Base-by-base conservation (phyloP, 2,888 invertebrate genomes). In the Actias luna region DNA sequence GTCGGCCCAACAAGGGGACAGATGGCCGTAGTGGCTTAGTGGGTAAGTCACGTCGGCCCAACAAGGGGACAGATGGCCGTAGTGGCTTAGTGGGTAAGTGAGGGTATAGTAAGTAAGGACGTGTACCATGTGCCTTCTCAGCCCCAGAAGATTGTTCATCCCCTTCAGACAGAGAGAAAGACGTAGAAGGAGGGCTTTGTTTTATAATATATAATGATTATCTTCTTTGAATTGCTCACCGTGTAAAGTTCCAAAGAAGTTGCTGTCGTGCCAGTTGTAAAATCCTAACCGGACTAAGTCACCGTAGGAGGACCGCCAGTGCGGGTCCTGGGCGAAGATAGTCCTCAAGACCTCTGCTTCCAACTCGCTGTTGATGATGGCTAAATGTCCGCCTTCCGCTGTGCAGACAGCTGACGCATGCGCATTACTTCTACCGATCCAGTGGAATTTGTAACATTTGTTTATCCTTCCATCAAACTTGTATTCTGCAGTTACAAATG, bases 361-460 rank as follows among this genome's bases (percentile, higher is more conserved):
- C 12, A 12, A 3, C 25, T 81, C 80, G 67, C 81, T 81, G 61
- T 50, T 50, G 46, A 50, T 50, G 46, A 50, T 50, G 5, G 46
- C 46, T 80, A 80, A 29, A 68, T 77, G 46, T 2, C 46, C 46
- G 3, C 46, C 46, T 12, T 50, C 46, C 46, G 16, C 74, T 22
- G 46, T 25, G 25, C 46, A 50, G 16, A 50, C 25, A 1, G 16
- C 46, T 2, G 46, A 22, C 22, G 46, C 46, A 16, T 25, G 1
- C 22, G 16, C 12, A 50, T 50, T 25, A 25, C 22, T 22, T 16
- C 46, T 22, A 0, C 46, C 46, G 10, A 50, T 3, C 22, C 12
- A 7, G 25, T 50, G 46, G 12, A 50, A 50, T 12, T 50, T 50
- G 25, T 50, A 50, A 50, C 46, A 50, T 12, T 50, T 50, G 25